These are phyloP conservation scores for Xiphophorus couchianus DNA, from an alignment of 2,113 vertebrate genomes.

Conservation along the genomic window DNA sequence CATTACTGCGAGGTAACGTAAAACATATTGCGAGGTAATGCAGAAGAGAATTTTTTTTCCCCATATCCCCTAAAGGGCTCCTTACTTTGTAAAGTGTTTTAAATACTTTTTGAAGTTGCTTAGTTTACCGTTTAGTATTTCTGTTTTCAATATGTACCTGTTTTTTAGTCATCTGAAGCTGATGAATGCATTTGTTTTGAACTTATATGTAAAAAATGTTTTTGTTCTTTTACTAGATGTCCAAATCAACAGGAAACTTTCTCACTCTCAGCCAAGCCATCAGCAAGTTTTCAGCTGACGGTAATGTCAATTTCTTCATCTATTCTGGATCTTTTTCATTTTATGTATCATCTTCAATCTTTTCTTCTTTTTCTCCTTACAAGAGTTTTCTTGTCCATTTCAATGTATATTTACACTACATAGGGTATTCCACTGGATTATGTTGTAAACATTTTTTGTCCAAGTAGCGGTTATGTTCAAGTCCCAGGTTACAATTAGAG, in stretches of 20 bases:
- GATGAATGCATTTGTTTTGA: constrained; percentile 13
- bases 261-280: constrained; percentile 90
- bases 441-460: neutral
- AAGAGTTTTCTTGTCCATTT: neutral
- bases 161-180: neutral
- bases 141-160: neutral
- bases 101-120: neutral
- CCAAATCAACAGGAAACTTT: constrained; percentile 99
- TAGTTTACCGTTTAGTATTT: neutral
- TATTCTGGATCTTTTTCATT: constrained; percentile 8
- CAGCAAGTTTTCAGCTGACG: constrained; percentile 96
- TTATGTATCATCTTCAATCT: neutral
- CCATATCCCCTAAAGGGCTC: no score
- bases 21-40: no score
- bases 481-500: no score
- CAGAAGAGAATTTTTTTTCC: no score
- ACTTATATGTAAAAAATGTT: constrained; percentile 25
- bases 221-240: constrained; percentile 87
- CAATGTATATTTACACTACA: neutral
- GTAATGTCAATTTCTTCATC: constrained; percentile 70
- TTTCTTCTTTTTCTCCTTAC: neutral
- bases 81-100: neutral
- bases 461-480: no score
- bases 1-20: no score
- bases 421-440: neutral